Percentiles rank a stretch among this genome's conserved stretches.
phyloP scores from a whole-genome alignment of 2,113 vertebrate genomes.

The Atractosteus spatula region DNA sequence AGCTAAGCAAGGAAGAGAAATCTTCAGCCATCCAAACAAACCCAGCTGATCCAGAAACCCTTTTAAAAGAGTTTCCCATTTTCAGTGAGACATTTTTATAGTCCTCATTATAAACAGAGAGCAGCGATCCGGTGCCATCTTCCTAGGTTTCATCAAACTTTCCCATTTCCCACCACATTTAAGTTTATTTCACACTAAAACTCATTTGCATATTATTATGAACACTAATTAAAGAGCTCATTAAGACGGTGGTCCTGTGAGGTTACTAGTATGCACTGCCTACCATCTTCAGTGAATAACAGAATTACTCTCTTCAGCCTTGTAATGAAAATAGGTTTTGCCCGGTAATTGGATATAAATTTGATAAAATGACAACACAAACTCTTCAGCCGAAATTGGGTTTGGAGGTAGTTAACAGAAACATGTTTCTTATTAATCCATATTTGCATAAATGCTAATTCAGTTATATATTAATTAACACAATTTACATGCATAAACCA shows the following conservation, averaged over 20 bases:
- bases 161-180: background rate
- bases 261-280: conserved; percentile 26
- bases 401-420: conserved; percentile 24
- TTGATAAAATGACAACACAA: conserved; percentile 27
- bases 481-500: conserved; percentile 22
- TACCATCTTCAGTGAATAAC: conserved; percentile 17
- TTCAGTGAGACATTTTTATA: no score
- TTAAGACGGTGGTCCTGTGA: conserved; percentile 33
- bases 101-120: no score
- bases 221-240: conserved; percentile 42
- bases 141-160: background rate
- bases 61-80: no score
- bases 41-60: no score
- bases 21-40: no score
- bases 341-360: conserved; percentile 36
- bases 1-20: no score
- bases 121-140: no score
- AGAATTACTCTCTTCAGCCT: conserved; percentile 17
- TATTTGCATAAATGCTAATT: conserved; percentile 28
- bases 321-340: conserved; percentile 19
- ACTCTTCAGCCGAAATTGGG: conserved; percentile 16
- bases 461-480: conserved; percentile 31
- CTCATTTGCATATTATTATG: conserved; percentile 48
- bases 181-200: conserved; percentile 13
- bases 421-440: conserved; percentile 26